These are phyloP conservation scores for Stenchaetothrips biformis DNA, from an alignment of 2,888 invertebrate species.

Conservation along the genomic window DNA sequence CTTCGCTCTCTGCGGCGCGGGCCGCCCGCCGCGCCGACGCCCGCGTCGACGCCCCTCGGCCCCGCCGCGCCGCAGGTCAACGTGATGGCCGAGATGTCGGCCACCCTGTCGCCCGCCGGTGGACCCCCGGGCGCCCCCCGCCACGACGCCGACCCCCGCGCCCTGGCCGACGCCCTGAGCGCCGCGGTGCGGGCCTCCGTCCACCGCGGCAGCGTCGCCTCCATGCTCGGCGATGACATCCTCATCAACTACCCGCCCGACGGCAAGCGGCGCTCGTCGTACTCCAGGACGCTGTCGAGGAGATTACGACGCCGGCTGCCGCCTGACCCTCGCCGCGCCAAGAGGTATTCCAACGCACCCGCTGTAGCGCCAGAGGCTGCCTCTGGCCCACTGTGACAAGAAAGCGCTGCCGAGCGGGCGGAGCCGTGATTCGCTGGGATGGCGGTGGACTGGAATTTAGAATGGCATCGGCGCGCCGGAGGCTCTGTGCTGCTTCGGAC, in stretches of 20 bases:
- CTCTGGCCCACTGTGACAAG: too few relatives aligned
- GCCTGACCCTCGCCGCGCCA: constrained; percentile 33
- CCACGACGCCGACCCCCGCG: constrained; percentile 29
- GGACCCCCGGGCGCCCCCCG: constrained; percentile 26
- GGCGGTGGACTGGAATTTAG: too few relatives aligned
- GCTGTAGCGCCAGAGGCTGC: neutral
- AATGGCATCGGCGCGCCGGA: too few relatives aligned
- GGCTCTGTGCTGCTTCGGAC: too few relatives aligned
- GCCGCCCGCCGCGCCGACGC: neutral
- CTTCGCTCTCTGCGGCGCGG: constrained; percentile 24
- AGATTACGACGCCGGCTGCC: constrained; percentile 37
- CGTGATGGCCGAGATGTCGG: constrained; percentile 10
- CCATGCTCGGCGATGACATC: constrained; percentile 46
- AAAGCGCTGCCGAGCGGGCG: too few relatives aligned
- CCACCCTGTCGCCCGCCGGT: constrained; percentile 5
- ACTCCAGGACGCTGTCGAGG: constrained; percentile 19
- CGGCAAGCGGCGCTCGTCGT: neutral
- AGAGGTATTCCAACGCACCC: neutral
- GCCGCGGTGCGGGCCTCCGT: constrained; percentile 39
- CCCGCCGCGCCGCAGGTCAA: constrained; percentile 46
- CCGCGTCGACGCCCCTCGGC: constrained; percentile 47
- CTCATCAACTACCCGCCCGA: constrained; percentile 16
- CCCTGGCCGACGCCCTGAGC: constrained; percentile 36
- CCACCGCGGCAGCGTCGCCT: constrained; percentile 49
- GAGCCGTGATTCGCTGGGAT: neutral